Evolutionary conservation across 2,888 invertebrate species (phyloP).

Genomic region (Temnothorax unifasciatus): DNA sequence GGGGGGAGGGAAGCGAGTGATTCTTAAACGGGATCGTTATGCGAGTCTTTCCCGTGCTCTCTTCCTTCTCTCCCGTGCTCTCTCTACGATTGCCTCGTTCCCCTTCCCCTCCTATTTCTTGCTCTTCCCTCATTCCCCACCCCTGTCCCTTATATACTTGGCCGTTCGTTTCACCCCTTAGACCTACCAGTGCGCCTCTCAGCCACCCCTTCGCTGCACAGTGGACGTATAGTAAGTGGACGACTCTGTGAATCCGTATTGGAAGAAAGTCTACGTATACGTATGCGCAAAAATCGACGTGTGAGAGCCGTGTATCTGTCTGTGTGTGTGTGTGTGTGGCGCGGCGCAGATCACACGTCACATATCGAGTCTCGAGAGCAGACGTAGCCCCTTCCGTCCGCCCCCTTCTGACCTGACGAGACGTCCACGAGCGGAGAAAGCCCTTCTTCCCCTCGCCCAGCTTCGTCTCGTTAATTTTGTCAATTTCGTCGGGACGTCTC

Average conservation of each 20-base stretch:
- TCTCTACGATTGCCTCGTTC: conserved; percentile 53
- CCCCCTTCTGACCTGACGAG: conserved; percentile 17
- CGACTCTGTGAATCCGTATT: conserved; percentile 39
- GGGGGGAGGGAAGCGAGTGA: conserved; percentile 69
- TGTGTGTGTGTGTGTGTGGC: conserved; percentile 29
- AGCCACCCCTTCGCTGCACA: conserved; percentile 18
- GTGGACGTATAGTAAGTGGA: conserved; percentile 38
- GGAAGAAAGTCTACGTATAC: conserved; percentile 19
- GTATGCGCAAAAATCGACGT: background rate
- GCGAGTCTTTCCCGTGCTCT: conserved; percentile 81
- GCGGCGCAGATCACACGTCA: conserved; percentile 62
- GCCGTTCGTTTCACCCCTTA: conserved; percentile 57
- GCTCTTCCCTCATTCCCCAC: conserved; percentile 57
- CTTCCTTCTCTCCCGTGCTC: conserved; percentile 54
- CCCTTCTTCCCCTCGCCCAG: conserved; percentile 17
- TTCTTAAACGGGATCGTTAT: conserved; percentile 85
- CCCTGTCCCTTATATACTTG: conserved; percentile 43
- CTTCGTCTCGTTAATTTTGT: conserved; percentile 40
- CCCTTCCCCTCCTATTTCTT: conserved; percentile 55
- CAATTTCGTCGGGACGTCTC: conserved; percentile 44
- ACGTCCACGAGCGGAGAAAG: conserved; percentile 53
- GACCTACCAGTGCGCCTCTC: conserved; percentile 39
- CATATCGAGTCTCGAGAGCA: conserved; percentile 61
- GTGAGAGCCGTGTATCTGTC: background rate
- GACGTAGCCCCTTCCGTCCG: conserved; percentile 47